Percentiles rank a stretch among this genome's conserved stretches.
phyloP scores from a whole-genome alignment of 2,113 vertebrate species.

The Toxotes chatareus region DNA sequence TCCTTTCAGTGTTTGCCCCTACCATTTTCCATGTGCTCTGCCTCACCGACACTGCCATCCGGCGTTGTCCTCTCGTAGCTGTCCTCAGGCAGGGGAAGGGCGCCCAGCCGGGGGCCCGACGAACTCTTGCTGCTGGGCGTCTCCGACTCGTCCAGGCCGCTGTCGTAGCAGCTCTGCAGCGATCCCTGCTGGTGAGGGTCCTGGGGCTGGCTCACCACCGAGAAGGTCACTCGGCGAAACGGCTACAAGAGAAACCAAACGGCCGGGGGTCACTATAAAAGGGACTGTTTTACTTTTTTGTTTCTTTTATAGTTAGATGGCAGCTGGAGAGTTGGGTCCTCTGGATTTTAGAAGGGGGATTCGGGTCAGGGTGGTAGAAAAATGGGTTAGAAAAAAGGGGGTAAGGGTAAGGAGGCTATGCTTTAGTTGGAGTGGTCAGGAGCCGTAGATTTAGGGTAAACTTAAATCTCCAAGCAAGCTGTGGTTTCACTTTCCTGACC shows the following conservation, averaged over 20 bases:
- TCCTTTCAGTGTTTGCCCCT: slow-evolving; percentile 95
- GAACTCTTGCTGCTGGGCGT: slow-evolving; percentile 99
- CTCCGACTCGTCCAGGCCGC: slow-evolving; percentile 99
- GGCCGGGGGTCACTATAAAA: slow-evolving; percentile 94
- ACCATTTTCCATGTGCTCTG: slow-evolving; percentile 99
- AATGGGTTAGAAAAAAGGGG: slow-evolving; percentile 37
- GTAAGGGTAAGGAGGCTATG: slow-evolving; percentile 15
- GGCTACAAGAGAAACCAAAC: slow-evolving; percentile 98
- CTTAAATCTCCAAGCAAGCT: slow-evolving; percentile 6
- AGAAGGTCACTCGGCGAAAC: slow-evolving; percentile 99
- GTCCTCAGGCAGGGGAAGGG: slow-evolving; percentile 99
- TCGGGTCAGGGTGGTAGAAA: slow-evolving; percentile 48
- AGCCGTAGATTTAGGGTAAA: not conserved
- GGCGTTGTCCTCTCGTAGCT: slow-evolving; percentile 99
- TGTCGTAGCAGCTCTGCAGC: slow-evolving; percentile 99
- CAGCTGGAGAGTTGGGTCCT: slow-evolving; percentile 51
- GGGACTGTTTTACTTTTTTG: slow-evolving; percentile 68
- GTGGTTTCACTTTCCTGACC: not conserved
- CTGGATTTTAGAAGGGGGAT: slow-evolving; percentile 35
- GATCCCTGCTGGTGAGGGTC: slow-evolving; percentile 99
- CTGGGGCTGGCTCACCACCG: slow-evolving; percentile 99
- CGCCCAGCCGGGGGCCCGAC: slow-evolving; percentile 98
- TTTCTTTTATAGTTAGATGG: slow-evolving; percentile 36
- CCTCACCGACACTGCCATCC: slow-evolving; percentile 99
- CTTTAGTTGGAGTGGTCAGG: slow-evolving; percentile 3